Evolutionary conservation across 1,140 invertebrate species (phyloP), one percentile per base, ranked within the genome.

Genomic region (Pogonomyrmex barbatus): DNA sequence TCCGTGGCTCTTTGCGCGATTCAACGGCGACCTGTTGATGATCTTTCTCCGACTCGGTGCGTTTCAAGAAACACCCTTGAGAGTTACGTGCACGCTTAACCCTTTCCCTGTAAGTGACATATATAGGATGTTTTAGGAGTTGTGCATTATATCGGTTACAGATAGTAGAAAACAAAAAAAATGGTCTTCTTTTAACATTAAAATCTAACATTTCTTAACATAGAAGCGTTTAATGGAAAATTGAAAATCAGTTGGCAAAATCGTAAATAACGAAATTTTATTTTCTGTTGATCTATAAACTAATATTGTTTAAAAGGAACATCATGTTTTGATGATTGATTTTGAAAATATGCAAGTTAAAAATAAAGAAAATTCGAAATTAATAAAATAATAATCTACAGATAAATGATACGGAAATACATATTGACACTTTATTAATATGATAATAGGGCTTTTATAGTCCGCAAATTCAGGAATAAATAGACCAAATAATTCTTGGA

Each of bases 11-110:
- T 81, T 81, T 81, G 68, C 68, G 54, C 68, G 77, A 79, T 54
- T 79, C 77, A 79, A 39, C 77, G 79, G 73, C 62, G 68, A 89
- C 88, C 86, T 89, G 88, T 89, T 89, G 88, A 89, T 87, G 86
- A 87, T 84, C 62, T 70, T 73, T 56, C 71, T 87, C 39, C 62
- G 39, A 33, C 68, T 75, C 54, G 54, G 30, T 83, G 68, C 68
- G 79, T 83, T 83, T 83, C 68, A 83, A 83, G 79, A 83, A 83
- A 75, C 42, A 73, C 33, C 12, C 68, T 60, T 24, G 30, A 42
- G 42, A 75, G 60, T 62, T 62, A 75, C 62, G 45, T 36, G 68
- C 78, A 70, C 50, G 24, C 39, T 75, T 39, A 83, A 47, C 33
- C 17, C 56, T 58, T 73, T 60, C 30, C 12, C n/a, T 39, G 4